Conservation (phyloP, 2,888 invertebrate genomes). For the Apotomis capreana region DNA sequence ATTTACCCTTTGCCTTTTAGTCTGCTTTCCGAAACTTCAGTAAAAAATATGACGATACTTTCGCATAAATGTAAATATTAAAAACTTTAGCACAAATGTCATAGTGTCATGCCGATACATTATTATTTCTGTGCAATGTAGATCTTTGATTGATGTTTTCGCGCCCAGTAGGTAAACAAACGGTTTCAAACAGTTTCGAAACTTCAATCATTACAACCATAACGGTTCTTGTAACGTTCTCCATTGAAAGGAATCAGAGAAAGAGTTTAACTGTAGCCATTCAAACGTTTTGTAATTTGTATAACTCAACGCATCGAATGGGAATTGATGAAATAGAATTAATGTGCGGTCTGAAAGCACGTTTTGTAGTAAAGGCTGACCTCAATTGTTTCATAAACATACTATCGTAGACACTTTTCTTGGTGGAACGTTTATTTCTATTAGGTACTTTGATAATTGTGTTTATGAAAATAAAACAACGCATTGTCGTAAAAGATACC, state of each 20-base stretch:
- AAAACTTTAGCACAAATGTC: too few species aligned
- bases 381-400: constrained; percentile 15
- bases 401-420: neutral
- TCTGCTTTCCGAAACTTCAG: too few species aligned
- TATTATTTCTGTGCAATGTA: too few species aligned
- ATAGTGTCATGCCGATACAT: too few species aligned
- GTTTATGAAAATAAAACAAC: neutral
- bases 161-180: neutral
- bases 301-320: constrained; percentile 37
- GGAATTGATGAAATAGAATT: constrained; percentile 29
- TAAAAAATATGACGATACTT: too few species aligned
- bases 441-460: neutral
- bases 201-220: constrained; percentile 32
- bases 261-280: constrained; percentile 21
- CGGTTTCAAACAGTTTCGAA: constrained; percentile 14
- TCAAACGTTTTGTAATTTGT: constrained; percentile 34
- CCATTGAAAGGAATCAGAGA: constrained; percentile 11
- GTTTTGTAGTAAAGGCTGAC: constrained; percentile 21
- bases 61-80: too few species aligned
- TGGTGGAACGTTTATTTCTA: neutral
- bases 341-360: constrained; percentile 34
- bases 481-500: neutral
- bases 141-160: too few species aligned
- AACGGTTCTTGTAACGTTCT: constrained; percentile 28
- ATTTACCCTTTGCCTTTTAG: too few species aligned